Evolutionary conservation across 1,140 invertebrate genomes (phyloP).

Genomic region (Frieseomelitta varia): DNA sequence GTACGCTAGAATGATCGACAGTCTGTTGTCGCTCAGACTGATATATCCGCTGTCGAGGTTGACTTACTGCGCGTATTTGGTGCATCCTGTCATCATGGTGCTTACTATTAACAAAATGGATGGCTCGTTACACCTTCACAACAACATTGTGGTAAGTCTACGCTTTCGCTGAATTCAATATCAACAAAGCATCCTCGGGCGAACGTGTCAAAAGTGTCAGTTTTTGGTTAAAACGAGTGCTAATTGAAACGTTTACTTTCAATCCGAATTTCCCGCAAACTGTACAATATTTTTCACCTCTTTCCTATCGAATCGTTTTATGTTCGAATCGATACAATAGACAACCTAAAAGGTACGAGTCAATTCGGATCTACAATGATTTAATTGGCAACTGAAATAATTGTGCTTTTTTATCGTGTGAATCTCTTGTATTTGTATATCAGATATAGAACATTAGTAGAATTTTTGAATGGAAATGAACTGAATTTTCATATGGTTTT

Average conservation of each 20-base stretch:
- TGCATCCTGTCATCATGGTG: constrained; percentile 93
- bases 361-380: too few species aligned
- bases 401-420: too few species aligned
- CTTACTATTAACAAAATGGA: constrained; percentile 89
- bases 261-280: too few species aligned
- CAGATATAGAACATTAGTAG: background rate
- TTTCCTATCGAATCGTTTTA: too few species aligned
- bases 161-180: background rate
- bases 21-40: constrained; percentile 89
- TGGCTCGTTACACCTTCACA: constrained; percentile 89
- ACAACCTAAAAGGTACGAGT: too few species aligned
- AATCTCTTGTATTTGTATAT: background rate
- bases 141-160: constrained; percentile 85
- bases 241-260: too few species aligned
- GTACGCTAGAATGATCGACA: constrained; percentile 88
- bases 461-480: too few species aligned
- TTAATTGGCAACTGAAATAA: too few species aligned
- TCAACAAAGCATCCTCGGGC: fast-evolving
- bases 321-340: too few species aligned
- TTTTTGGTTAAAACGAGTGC: too few species aligned
- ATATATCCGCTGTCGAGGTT: constrained; percentile 93
- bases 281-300: too few species aligned
- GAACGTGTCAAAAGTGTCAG: background rate
- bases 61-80: constrained; percentile 94
- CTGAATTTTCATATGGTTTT: constrained; percentile 53